Evolutionary conservation across 1,140 invertebrate genomes (phyloP).

Genomic region (Drosophila lowei): DNA sequence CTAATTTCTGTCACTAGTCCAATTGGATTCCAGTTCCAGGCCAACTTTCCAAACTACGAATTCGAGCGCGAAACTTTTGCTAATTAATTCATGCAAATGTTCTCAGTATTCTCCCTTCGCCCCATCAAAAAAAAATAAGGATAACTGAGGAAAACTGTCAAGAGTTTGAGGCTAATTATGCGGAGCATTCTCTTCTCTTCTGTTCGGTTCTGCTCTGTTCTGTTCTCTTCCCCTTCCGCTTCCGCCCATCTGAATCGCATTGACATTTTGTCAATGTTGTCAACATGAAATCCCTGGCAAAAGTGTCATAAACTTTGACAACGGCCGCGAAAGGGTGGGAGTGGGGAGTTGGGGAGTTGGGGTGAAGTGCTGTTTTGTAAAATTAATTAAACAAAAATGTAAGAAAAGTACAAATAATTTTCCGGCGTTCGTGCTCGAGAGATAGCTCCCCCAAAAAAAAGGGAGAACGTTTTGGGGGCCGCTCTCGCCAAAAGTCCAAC

Average conservation of each 20-base stretch:
- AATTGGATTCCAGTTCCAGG: conserved; percentile 29
- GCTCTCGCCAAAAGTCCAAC: conserved; percentile 54
- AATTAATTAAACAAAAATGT: conserved; percentile 82
- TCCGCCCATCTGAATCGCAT: conserved; percentile 28
- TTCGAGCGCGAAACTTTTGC: conserved; percentile 58
- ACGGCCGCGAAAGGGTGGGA: conserved; percentile 20
- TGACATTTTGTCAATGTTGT: conserved; percentile 81
- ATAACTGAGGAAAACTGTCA: conserved; percentile 17
- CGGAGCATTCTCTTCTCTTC: conserved; percentile 35
- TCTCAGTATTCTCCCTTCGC: conserved; percentile 1
- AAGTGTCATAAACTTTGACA: conserved; percentile 80
- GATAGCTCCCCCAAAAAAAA: conserved; percentile 18
- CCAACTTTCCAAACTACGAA: conserved; percentile 29
- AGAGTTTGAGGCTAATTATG: conserved; percentile 67
- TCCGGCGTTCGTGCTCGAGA: conserved; percentile 60
- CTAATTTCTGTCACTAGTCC: conserved; percentile 42
- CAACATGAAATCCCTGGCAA: conserved; percentile 71
- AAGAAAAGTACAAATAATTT: conserved; percentile 76
- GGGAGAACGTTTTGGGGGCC: background rate
- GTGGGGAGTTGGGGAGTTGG: background rate
- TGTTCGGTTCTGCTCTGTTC: background rate
- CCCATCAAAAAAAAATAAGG: conserved; percentile 1
- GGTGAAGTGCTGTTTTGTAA: conserved; percentile 49
- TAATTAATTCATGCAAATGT: conserved; percentile 80
- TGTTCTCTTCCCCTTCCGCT: background rate